phyloP scores from a whole-genome alignment of 1,140 invertebrate genomes.

The Melipona quadrifasciata region DNA sequence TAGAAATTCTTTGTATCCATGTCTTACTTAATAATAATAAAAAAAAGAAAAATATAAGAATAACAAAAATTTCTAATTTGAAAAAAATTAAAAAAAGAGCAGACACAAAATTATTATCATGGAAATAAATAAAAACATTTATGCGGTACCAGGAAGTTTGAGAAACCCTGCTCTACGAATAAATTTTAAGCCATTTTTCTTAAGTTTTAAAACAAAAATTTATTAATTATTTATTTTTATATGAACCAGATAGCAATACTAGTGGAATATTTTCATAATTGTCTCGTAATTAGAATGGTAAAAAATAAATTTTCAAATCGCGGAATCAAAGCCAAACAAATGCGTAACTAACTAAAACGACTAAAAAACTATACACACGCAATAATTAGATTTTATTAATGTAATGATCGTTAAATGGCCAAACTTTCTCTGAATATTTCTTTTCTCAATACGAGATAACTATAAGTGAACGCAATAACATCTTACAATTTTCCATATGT shows the following conservation, averaged over 20 bases:
- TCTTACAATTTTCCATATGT: neutral
- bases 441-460: neutral
- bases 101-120: constrained; percentile 6
- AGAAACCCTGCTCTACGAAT: constrained; percentile 49
- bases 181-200: neutral
- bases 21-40: constrained; percentile 35
- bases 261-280: neutral
- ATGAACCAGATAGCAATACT: constrained; percentile 5
- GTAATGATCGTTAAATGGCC: constrained; percentile 5
- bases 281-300: neutral
- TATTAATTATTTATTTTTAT: neutral
- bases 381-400: constrained; percentile 22
- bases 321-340: constrained; percentile 12
- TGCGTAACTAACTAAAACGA: neutral
- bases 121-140: neutral
- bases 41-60: constrained; percentile 21
- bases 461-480: constrained; percentile 13
- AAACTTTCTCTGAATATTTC: constrained; percentile 15
- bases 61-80: neutral
- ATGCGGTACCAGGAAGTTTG: neutral
- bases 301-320: neutral
- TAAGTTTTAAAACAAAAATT: neutral
- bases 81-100: neutral
- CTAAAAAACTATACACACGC: neutral
- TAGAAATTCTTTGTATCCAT: constrained; percentile 41